phyloP scores from a whole-genome alignment of 2,888 invertebrate genomes.

The Synanthedon myopaeformis region DNA sequence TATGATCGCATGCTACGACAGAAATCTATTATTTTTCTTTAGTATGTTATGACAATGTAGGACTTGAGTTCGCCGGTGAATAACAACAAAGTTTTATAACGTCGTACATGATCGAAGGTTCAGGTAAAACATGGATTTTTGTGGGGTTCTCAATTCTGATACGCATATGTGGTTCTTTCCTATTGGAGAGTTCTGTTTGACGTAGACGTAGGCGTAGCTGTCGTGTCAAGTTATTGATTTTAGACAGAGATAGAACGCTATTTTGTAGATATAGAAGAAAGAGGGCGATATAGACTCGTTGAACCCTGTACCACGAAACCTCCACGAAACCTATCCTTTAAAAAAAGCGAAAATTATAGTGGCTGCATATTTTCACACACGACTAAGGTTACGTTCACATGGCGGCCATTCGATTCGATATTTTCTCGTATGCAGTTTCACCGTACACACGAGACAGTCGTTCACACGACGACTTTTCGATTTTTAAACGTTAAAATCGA shows the following conservation, averaged over 20 bases:
- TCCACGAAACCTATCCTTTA: too few species aligned
- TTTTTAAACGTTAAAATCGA: too few species aligned
- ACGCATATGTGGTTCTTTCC: constrained; percentile 42
- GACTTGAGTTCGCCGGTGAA: constrained; percentile 35
- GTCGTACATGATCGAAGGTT: constrained; percentile 49
- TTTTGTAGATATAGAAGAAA: background rate
- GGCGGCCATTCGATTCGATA: too few species aligned
- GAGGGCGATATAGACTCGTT: background rate
- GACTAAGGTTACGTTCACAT: too few species aligned
- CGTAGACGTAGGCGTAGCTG: background rate
- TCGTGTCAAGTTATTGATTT: background rate
- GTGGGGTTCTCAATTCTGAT: constrained; percentile 24
- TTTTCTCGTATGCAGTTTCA: too few species aligned
- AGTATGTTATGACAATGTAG: constrained; percentile 26
- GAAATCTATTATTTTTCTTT: constrained; percentile 9
- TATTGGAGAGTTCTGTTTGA: constrained; percentile 29
- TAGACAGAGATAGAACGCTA: constrained; percentile 12
- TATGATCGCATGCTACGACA: constrained; percentile 38
- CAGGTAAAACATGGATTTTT: constrained; percentile 31
- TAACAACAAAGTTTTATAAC: constrained; percentile 16
- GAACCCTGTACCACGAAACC: too few species aligned
- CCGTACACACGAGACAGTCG: too few species aligned
- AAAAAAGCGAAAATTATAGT: too few species aligned
- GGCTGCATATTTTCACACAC: too few species aligned
- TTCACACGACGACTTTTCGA: too few species aligned